Evolutionary conservation across 2,888 invertebrate genomes (phyloP), one percentile per base, ranked within the genome.

Genomic region (Incurvaria masculella): DNA sequence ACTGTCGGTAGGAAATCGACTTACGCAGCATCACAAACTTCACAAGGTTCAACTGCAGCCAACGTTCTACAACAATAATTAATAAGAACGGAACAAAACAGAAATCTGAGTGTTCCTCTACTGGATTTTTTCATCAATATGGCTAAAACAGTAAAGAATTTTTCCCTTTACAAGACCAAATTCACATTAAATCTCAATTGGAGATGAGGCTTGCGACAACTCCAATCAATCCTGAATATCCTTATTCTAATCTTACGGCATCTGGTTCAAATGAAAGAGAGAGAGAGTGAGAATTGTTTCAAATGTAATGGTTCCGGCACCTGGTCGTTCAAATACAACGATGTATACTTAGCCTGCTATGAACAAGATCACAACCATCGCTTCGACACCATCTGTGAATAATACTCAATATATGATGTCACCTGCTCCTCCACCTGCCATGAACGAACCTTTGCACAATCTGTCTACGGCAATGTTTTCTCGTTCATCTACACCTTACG

Each of bases 151-250:
- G 51, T 54, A 46, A 50, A 49, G 43, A 46, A 40, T 44, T 54
- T 53, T n/a, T n/a, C 50, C 48, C 50, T 47, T 42, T 51, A 50
- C 42, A 47, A 48, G 48, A 54, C 42, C 53, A 53, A 54, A 48
- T 55, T 45, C 40, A 50, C 20, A 53, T 55, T 38, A 54, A 54
- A 55, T 23, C 49, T 46, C 49, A 54, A 20, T 47, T 55, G 50
- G 54, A 54, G 51, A 50, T 52, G 45, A 53, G 39, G 38, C 49
- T 51, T 42, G 49, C 47, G 42, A 51, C 49, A 49, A 46, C 46
- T 46, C 42, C 46, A 46, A 46, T 46, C 46, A 46, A 45, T 33
- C 33, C 44, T 44, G 27, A 44, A 27, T 44, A 46, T 46, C 40
- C 20, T n/a, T n/a, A n/a, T n/a, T 46, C 45, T 49, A 45, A 45